Evolutionary conservation across 2,888 invertebrate genomes (phyloP).

Genomic region (Linhomoeus sp.): DNA sequence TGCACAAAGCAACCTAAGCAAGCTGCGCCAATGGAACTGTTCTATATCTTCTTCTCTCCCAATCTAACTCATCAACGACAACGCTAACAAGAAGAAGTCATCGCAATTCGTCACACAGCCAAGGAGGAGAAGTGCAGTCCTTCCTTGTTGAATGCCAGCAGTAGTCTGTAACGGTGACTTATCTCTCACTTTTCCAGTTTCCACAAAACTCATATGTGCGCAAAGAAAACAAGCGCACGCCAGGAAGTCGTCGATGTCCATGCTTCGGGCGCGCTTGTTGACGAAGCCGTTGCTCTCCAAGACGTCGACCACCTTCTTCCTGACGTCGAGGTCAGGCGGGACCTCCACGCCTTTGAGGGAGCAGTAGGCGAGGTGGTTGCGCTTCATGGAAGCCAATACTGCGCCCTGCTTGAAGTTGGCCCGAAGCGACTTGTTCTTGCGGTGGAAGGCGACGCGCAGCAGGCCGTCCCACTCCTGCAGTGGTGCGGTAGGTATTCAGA

Average conservation of each 20-base stretch:
- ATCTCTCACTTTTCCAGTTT: not conserved
- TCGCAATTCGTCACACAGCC: no score
- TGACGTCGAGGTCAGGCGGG: constrained; percentile 57
- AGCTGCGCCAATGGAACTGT: no score
- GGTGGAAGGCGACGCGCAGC: constrained; percentile 72
- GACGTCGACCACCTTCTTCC: constrained; percentile 53
- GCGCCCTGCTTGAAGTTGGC: constrained; percentile 60
- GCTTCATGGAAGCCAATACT: not conserved
- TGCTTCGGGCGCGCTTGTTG: constrained; percentile 61
- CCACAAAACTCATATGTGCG: constrained; percentile 7
- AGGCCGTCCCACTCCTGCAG: constrained; percentile 88
- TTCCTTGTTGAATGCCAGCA: constrained; percentile 68
- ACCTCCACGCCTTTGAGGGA: constrained; percentile 26
- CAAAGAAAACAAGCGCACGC: constrained; percentile 20
- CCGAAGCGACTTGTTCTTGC: constrained; percentile 87
- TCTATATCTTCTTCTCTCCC: no score
- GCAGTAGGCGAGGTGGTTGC: constrained; percentile 1
- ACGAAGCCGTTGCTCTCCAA: constrained; percentile 46
- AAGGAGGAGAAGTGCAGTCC: constrained; percentile 60
- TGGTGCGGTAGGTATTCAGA: no score
- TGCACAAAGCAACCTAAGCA: no score
- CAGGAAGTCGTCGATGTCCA: constrained; percentile 94
- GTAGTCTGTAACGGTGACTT: constrained; percentile 38
- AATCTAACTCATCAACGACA: no score
- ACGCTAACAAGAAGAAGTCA: no score